Evolutionary conservation across 30 jellyfish, hydroid and myxozoan species (phyloP).

Genomic region (Phacellophora camtschatica): DNA sequence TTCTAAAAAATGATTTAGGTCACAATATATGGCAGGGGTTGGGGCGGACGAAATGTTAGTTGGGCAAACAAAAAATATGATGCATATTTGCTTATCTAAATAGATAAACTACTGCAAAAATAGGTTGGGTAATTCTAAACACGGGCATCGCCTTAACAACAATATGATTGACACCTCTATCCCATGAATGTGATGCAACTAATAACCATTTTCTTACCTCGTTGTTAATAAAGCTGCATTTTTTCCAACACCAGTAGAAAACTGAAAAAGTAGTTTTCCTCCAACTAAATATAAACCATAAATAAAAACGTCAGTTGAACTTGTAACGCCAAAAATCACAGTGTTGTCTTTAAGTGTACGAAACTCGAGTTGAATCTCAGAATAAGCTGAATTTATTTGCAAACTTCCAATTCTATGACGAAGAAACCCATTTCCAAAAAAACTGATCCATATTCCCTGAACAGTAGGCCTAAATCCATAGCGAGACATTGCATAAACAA

Average conservation of each 20-base stretch:
- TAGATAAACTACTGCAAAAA: too few species aligned
- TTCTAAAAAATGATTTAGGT: too few species aligned
- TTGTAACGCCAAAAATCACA: slow-evolving; percentile 86
- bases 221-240: slow-evolving; percentile 80
- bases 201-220: too few species aligned
- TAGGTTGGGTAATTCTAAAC: too few species aligned
- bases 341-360: slow-evolving; percentile 83
- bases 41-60: too few species aligned
- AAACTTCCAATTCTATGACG: slow-evolving; percentile 77
- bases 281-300: slow-evolving; percentile 82
- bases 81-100: too few species aligned
- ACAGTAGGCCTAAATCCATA: slow-evolving; percentile 55
- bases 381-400: slow-evolving; percentile 48
- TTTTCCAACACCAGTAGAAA: slow-evolving; percentile 93
- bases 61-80: too few species aligned
- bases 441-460: slow-evolving; percentile 72
- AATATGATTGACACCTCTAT: too few species aligned
- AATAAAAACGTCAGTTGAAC: slow-evolving; percentile 60
- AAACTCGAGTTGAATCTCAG: slow-evolving; percentile 76
- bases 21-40: too few species aligned
- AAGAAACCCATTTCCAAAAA: slow-evolving; percentile 91
- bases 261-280: slow-evolving; percentile 89
- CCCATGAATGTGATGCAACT: too few species aligned
- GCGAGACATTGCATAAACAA: slow-evolving; percentile 63
- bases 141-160: too few species aligned